These are phyloP conservation scores for Neria commutata DNA, from an alignment of 2,888 invertebrate species.

Conservation along the genomic window DNA sequence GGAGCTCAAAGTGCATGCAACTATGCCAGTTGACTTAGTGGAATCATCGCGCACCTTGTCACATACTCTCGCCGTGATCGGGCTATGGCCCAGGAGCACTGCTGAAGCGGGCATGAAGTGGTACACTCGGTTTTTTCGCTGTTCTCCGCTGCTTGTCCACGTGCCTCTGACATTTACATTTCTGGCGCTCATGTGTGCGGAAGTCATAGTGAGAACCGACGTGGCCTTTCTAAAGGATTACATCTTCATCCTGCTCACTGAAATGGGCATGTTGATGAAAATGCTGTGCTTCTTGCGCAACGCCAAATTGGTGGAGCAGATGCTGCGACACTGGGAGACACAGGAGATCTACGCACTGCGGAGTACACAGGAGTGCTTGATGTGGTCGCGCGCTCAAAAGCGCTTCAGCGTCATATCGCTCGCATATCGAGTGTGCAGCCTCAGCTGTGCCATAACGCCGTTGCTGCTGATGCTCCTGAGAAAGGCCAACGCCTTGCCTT, in stretches of 20 bases:
- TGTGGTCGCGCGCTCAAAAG: constrained; percentile 30
- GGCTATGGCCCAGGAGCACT: constrained; percentile 25
- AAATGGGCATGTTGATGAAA: constrained; percentile 29
- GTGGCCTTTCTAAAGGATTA: constrained; percentile 32
- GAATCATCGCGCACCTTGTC: constrained; percentile 22
- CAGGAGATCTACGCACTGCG: constrained; percentile 15
- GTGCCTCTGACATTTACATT: constrained; percentile 15
- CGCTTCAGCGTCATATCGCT: constrained; percentile 16
- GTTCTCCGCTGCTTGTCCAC: constrained; percentile 22
- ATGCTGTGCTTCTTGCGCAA: constrained; percentile 32
- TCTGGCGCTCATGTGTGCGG: constrained; percentile 31
- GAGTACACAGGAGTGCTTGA: constrained; percentile 18
- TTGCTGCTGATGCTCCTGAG: constrained; percentile 26
- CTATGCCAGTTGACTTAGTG: constrained; percentile 27
- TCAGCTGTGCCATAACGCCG: constrained; percentile 21
- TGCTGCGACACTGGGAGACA: constrained; percentile 34
- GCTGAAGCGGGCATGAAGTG: not conserved
- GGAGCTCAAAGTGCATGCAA: not conserved
- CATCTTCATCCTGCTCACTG: constrained; percentile 29
- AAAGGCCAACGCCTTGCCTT: constrained; percentile 32
- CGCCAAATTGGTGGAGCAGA: constrained; percentile 15
- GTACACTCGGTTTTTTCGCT: constrained; percentile 6
- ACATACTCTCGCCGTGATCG: constrained; percentile 12
- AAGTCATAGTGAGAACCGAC: constrained; percentile 31
- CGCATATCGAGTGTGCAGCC: constrained; percentile 27